Conservation (phyloP, 2,113 vertebrate genomes). For the Octodon degus region DNA sequence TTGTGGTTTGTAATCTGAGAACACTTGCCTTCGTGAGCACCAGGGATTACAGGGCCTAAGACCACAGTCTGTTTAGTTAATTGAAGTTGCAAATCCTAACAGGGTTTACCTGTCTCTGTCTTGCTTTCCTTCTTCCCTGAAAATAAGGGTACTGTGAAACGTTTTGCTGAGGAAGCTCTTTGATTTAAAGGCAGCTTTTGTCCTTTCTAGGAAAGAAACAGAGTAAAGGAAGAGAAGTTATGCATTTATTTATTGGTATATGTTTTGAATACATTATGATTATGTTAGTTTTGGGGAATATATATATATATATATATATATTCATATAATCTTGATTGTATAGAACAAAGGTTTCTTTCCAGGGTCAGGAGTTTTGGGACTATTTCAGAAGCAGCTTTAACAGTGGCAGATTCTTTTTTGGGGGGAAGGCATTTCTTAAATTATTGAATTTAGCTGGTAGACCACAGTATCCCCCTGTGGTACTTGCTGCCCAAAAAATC, state of each 20-base stretch:
- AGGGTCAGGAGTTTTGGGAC: neutral
- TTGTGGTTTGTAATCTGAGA: conserved; percentile 40
- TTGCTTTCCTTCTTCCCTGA: neutral
- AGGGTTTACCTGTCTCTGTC: conserved; percentile 33
- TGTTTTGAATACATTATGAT: neutral
- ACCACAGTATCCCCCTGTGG: neutral
- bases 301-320: neutral
- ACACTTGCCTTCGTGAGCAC: neutral
- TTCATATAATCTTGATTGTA: neutral
- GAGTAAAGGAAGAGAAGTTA: neutral
- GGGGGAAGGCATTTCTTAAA: conserved; percentile 1
- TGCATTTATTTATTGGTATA: neutral
- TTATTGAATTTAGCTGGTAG: conserved; percentile 13
- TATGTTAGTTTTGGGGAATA: neutral
- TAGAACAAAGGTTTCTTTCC: neutral
- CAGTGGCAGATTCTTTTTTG: conserved; percentile 17
- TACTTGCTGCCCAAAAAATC: neutral
- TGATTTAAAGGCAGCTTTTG: neutral
- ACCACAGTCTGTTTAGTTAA: conserved; percentile 55
- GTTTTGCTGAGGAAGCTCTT: conserved; percentile 38
- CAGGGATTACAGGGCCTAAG: neutral
- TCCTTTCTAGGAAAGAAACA: neutral
- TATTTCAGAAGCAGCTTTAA: neutral
- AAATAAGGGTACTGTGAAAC: neutral
- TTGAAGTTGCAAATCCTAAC: conserved; percentile 37